A percentile compares a stretch with the other conserved stretches of the same genome.
Evolutionary conservation across 2,888 invertebrate genomes (phyloP).

Genomic region (Brachyopa scutellaris): DNA sequence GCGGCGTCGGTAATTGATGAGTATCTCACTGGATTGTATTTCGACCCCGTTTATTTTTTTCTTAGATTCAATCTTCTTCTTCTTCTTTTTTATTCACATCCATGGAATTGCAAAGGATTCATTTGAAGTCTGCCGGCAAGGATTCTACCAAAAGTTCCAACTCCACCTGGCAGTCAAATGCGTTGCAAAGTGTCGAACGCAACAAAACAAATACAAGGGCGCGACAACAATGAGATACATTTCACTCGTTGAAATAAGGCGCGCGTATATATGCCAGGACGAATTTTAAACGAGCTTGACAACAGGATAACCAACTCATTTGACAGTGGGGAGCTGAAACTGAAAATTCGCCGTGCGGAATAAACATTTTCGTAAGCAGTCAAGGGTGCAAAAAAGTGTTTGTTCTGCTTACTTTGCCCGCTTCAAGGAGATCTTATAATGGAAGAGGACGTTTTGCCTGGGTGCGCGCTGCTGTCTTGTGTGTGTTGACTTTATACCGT

Average conservation of each 20-base stretch:
- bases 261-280: conserved; percentile 35
- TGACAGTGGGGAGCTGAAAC: background rate
- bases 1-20: background rate
- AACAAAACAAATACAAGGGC: no score
- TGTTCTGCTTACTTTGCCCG: conserved; percentile 34
- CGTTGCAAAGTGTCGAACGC: conserved; percentile 4
- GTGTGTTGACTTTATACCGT: background rate
- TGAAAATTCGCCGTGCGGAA: conserved; percentile 28
- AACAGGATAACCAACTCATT: conserved; percentile 43
- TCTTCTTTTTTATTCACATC: conserved; percentile 5
- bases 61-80: background rate
- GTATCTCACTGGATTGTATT: background rate
- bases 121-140: no score
- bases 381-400: conserved; percentile 25
- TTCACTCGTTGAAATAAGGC: conserved; percentile 48
- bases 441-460: background rate
- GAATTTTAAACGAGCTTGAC: conserved; percentile 44
- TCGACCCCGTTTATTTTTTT: background rate
- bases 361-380: conserved; percentile 59
- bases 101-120: background rate
- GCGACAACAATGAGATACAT: no score
- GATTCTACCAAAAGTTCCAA: background rate
- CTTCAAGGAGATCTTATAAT: conserved; percentile 5
- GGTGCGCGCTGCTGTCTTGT: background rate
- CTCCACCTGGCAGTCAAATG: background rate